Base-by-base conservation (phyloP, 1,140 invertebrate species). In the Psilanteris sp. region DNA sequence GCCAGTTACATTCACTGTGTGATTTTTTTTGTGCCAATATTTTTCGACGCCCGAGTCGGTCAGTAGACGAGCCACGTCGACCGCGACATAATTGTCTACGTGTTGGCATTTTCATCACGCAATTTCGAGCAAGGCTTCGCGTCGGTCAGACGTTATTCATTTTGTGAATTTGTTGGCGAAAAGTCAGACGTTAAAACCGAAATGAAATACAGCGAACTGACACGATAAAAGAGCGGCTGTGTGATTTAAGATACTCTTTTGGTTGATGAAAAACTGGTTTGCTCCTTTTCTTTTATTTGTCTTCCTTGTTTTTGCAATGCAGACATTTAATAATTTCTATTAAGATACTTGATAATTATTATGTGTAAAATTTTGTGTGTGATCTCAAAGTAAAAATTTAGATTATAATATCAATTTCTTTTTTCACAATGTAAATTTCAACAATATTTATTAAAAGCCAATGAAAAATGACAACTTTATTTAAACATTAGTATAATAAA, bases 31-130 rank as follows among this genome's bases (percentile, higher is more conserved):
- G 39, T 15, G 36, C 32, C 55, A 71, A 54, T 62, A 54, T 62
- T 73, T 68, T 73, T 64, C 11, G 14, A 22, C 16, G 31, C 13
- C 13, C 10, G 46, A 31, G 11, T 14, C 10, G 18, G 11, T n/a
- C 18, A n/a, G 10, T 8, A 14, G 29, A 62, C 67, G 39, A 54
- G 50, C 15, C 31, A 29, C 29, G 29, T 50, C 59, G 8, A 31
- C 48, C 39, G 34, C 68, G 43, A 73, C 43, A 73, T 66, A 57
- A 66, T 72, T 72, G 68, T 55, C 50, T 27, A 50, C 26, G 68
- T 72, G 68, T 64, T 64, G 43, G 59, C 39, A 61, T 72, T 72
- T 72, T 64, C 55, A 54, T 64, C 59, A 64, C 52, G 26, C 55
- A 44, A 37, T 46, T 71, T 61, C 20, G 9, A 50, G 20, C 32